Conservation (phyloP, 2,113 vertebrate genomes). For the Peromyscus polionotus region DNA sequence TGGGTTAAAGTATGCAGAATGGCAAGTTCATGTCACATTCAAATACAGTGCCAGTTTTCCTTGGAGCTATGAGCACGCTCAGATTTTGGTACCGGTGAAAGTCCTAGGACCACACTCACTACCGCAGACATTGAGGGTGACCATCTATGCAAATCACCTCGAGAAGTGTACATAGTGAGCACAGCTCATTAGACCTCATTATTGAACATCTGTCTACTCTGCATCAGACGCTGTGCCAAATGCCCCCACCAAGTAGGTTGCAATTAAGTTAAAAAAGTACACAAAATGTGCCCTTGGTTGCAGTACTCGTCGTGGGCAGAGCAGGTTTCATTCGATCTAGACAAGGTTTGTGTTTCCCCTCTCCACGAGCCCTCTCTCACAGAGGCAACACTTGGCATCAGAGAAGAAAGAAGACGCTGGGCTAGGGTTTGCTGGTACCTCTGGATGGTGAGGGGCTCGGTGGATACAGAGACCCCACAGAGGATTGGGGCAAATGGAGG, state of each 20-base stretch:
- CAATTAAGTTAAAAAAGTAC: neutral
- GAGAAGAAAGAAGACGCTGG: neutral
- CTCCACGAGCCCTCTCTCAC: neutral
- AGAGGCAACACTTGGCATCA: neutral
- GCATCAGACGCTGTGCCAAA: neutral
- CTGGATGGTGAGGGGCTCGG: neutral
- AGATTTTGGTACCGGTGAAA: neutral
- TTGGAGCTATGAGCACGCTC: neutral
- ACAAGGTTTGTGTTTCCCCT: neutral
- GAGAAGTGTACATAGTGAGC: too few relatives aligned
- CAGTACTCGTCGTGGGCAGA: neutral
- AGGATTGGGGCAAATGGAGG: neutral
- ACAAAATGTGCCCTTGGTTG: neutral
- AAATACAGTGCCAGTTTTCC: neutral
- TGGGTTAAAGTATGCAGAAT: neutral
- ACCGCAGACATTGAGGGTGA: fast-evolving
- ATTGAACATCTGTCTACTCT: neutral
- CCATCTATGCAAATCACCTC: neutral
- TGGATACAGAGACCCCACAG: neutral
- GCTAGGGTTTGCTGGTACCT: neutral
- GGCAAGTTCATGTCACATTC: neutral
- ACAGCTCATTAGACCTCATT: too few relatives aligned
- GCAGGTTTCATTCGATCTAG: neutral
- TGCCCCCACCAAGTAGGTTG: neutral
- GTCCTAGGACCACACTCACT: neutral